Percentiles rank a stretch among this genome's conserved stretches.
Conservation (phyloP, 1,140 invertebrate species). For the Saccostrea glomerata region DNA sequence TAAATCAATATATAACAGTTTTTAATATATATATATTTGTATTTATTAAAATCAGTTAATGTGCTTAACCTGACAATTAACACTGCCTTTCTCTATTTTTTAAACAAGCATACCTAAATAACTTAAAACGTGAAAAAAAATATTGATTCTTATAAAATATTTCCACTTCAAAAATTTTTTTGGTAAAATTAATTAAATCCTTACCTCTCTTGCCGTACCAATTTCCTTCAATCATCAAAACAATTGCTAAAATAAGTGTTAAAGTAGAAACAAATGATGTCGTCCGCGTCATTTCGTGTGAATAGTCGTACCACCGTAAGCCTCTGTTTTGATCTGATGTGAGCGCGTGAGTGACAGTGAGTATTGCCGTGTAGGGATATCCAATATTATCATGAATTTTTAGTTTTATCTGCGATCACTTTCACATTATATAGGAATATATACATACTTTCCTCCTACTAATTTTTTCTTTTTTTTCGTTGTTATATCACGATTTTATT, state of each 20-base stretch:
- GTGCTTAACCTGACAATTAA: background rate
- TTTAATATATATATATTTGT: background rate
- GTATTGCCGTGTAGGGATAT: background rate
- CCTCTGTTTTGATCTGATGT: background rate
- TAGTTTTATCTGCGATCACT: background rate
- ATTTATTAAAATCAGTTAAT: background rate
- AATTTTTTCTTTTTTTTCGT: too few relatives aligned
- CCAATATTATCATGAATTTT: constrained; percentile 14
- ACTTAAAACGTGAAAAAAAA: background rate
- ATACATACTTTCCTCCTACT: too few relatives aligned
- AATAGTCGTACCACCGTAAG: background rate
- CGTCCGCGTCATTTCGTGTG: constrained; percentile 12
- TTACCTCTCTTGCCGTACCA: constrained; percentile 74
- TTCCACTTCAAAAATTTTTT: too few relatives aligned
- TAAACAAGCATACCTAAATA: background rate
- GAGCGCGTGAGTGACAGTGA: constrained; percentile 2
- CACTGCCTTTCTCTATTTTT: background rate
- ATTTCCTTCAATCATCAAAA: constrained; percentile 59
- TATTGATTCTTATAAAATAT: background rate
- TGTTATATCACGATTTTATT: too few relatives aligned
- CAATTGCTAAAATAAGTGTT: constrained; percentile 1
- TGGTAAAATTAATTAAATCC: background rate
- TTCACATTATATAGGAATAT: background rate
- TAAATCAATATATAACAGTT: background rate
- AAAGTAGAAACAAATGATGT: background rate